Conservation (phyloP, 2,113 vertebrate genomes). For the Lipophrys pholis region DNA sequence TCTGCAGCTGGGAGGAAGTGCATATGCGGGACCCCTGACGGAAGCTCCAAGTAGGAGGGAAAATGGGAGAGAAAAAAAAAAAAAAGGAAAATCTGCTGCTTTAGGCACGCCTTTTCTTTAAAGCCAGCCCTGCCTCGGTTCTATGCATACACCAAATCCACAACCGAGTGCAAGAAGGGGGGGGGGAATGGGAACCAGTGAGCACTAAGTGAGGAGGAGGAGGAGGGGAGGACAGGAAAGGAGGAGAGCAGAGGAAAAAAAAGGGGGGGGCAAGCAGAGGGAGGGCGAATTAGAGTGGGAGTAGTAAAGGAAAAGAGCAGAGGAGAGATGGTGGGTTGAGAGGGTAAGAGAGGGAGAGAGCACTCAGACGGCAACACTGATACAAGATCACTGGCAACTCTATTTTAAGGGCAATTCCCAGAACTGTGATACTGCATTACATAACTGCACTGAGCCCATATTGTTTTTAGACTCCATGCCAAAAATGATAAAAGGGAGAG, state of each 20-base stretch:
- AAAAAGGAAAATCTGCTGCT: conserved; percentile 45
- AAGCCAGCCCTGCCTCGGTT: conserved; percentile 69
- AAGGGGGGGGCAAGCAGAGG: conserved; percentile 73
- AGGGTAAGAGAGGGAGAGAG: conserved; percentile 59
- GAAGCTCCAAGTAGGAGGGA: conserved; percentile 62
- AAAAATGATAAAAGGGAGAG: conserved; percentile 64
- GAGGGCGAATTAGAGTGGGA: conserved; percentile 75
- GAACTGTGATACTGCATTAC: conserved; percentile 80
- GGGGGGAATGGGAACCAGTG: conserved; percentile 61
- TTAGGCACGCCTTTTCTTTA: conserved; percentile 76
- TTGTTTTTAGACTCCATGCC: conserved; percentile 74
- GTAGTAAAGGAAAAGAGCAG: conserved; percentile 71
- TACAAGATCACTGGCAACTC: conserved; percentile 80
- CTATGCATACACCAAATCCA: conserved; percentile 74
- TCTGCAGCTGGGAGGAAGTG: conserved; percentile 79
- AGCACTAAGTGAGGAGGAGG: conserved; percentile 59
- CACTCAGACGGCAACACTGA: conserved; percentile 70
- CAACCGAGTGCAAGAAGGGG: conserved; percentile 52
- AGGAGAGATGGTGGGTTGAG: conserved; percentile 69
- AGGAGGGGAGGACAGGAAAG: conserved; percentile 75
- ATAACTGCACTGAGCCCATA: conserved; percentile 78
- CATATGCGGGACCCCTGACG: conserved; percentile 73
- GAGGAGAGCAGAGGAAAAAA: conserved; percentile 75
- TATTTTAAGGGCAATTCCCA: conserved; percentile 85
- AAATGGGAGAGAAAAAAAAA: conserved; percentile 21